Conservation (phyloP, 2,797 vertebrate species). For the Ceryle rudis region DNA sequence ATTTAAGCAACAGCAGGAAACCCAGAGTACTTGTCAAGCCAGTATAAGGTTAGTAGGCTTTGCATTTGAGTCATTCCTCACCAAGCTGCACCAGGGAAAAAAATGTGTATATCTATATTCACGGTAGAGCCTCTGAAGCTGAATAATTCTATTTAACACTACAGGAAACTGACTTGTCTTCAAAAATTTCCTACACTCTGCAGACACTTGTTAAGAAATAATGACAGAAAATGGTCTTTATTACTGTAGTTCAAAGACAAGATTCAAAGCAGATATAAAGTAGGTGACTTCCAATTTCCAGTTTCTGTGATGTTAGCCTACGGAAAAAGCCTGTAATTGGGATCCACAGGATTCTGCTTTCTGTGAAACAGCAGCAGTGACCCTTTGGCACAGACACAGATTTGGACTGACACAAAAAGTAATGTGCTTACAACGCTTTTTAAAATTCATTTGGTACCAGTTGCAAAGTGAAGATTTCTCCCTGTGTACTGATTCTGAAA, state of each 20-base stretch:
- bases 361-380: not conserved
- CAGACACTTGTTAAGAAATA: slow-evolving; percentile 59
- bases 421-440: not conserved
- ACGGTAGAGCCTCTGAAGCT: not conserved
- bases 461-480: slow-evolving; percentile 3
- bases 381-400: not conserved
- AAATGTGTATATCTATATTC: not conserved
- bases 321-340: slow-evolving; percentile 24
- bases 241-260: slow-evolving; percentile 42
- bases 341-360: slow-evolving; percentile 32
- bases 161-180: slow-evolving; percentile 49
- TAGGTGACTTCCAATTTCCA: slow-evolving; percentile 47
- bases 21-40: slow-evolving; percentile 8
- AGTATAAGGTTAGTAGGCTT: not conserved
- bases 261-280: slow-evolving; percentile 51
- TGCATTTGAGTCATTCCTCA: not conserved
- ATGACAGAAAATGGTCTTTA: slow-evolving; percentile 53
- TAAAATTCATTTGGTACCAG: slow-evolving; percentile 14
- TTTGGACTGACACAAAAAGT: slow-evolving; percentile 6
- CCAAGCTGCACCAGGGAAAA: not conserved
- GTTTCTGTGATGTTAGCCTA: slow-evolving; percentile 14
- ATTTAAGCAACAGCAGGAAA: slow-evolving; percentile 43
- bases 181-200: slow-evolving; percentile 31
- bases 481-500: not conserved
- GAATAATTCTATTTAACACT: slow-evolving; percentile 57